Evolutionary conservation across 1,140 invertebrate genomes (phyloP).

Genomic region (Aplysia californica): DNA sequence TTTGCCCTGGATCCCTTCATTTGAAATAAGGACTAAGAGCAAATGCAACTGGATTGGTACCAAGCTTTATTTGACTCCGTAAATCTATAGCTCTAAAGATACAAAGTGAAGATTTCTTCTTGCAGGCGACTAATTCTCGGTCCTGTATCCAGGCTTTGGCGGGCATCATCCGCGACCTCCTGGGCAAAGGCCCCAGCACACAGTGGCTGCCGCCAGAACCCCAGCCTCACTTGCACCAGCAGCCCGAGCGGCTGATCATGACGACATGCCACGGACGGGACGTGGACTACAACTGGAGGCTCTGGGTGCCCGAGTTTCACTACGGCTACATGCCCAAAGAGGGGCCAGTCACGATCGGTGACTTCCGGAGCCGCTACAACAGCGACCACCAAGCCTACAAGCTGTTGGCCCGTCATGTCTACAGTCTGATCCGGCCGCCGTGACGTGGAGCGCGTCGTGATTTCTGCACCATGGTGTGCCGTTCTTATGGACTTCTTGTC

Average conservation of each 20-base stretch:
- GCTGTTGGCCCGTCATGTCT: neutral
- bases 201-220: slow-evolving; percentile 10
- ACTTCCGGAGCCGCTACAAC: neutral
- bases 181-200: slow-evolving; percentile 13
- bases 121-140: too few species aligned
- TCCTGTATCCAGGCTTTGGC: slow-evolving; percentile 20
- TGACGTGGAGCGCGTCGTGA: neutral
- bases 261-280: neutral
- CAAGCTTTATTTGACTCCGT: too few species aligned
- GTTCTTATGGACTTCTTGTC: too few species aligned
- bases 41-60: too few species aligned
- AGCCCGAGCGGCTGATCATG: neutral
- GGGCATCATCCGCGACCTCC: slow-evolving; percentile 4
- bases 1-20: too few species aligned
- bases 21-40: too few species aligned
- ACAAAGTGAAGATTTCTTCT: too few species aligned
- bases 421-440: neutral
- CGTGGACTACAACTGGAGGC: slow-evolving; percentile 25
- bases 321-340: slow-evolving; percentile 25
- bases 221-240: neutral
- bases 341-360: slow-evolving; percentile 6
- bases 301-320: slow-evolving; percentile 19
- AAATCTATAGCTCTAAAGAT: too few species aligned
- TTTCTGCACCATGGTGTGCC: too few species aligned
- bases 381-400: slow-evolving; percentile 10